phyloP scores from a whole-genome alignment of 64 coral and sea anemone species.

The Dendronephthya gigantea region DNA sequence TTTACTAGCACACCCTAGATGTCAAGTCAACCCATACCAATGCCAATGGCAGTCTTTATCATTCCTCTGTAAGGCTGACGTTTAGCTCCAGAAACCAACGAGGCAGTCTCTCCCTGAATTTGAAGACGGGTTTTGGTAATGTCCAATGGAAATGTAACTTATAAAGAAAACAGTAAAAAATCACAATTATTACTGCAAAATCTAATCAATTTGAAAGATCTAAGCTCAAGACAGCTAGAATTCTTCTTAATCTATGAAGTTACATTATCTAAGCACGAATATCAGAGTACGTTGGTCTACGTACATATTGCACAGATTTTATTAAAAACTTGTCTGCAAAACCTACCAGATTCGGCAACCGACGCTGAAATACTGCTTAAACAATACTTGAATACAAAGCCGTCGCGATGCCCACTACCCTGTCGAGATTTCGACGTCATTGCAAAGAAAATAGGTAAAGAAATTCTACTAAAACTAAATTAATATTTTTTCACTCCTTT shows the following conservation, averaged over 20 bases:
- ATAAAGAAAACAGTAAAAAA: background rate
- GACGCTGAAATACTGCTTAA: background rate
- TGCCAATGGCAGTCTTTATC: slow-evolving; percentile 81
- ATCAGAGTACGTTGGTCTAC: no score
- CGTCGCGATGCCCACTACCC: background rate
- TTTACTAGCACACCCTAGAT: no score
- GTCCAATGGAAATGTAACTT: slow-evolving; percentile 93
- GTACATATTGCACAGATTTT: background rate
- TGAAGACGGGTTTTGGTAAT: slow-evolving; percentile 93
- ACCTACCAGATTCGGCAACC: slow-evolving; percentile 1
- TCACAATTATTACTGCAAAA: no score
- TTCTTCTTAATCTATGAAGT: no score
- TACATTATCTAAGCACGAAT: no score
- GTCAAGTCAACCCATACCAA: slow-evolving; percentile 25
- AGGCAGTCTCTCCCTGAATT: slow-evolving; percentile 87
- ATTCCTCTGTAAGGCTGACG: slow-evolving; percentile 73
- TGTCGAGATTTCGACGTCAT: background rate
- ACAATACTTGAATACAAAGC: slow-evolving; percentile 8
- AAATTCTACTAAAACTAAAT: background rate
- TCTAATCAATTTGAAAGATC: no score
- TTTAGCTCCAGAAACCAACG: slow-evolving; percentile 38
- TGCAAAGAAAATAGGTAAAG: background rate
- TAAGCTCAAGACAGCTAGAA: no score
- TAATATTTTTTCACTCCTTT: background rate
- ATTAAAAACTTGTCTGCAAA: background rate